These are phyloP conservation scores for Palythoa grandiflora DNA, from an alignment of 92 coral and sea anemone species.

Conservation along the genomic window DNA sequence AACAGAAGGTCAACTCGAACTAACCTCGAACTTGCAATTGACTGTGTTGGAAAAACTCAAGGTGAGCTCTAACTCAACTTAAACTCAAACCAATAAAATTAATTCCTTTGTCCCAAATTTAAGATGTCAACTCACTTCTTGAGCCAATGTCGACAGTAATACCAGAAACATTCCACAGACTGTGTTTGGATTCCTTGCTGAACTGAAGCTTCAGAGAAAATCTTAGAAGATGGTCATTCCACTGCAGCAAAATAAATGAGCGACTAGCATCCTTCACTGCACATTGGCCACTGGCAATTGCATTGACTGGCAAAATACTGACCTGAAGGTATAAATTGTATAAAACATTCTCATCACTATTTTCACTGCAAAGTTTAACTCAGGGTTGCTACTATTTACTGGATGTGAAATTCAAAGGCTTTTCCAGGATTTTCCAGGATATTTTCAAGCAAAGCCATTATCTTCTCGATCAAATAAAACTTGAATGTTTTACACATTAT, in stretches of 20 bases:
- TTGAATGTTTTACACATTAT: too few species aligned
- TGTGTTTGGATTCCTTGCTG: not conserved
- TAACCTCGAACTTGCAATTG: too few species aligned
- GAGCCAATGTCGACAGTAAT: not conserved
- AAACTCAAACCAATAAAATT: too few species aligned
- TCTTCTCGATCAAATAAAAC: too few species aligned
- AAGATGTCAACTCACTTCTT: not conserved
- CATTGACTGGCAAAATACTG: constrained; percentile 3
- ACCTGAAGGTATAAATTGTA: not conserved
- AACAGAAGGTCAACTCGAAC: too few species aligned
- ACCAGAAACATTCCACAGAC: not conserved
- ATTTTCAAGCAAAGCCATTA: too few species aligned
- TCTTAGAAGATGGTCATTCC: not conserved
- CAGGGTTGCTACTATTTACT: not conserved
- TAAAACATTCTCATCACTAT: not conserved
- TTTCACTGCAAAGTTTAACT: too few species aligned
- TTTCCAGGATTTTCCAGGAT: too few species aligned
- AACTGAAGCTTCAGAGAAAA: constrained; percentile 5
- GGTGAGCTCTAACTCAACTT: too few species aligned
- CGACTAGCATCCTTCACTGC: not conserved
- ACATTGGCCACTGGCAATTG: constrained; percentile 4
- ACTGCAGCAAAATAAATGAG: not conserved
- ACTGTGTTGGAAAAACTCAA: too few species aligned
- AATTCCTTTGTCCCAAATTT: too few species aligned
- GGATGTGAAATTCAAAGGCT: not conserved